Base-by-base conservation (phyloP, 2,888 invertebrate genomes). In the Orgyia antiqua region DNA sequence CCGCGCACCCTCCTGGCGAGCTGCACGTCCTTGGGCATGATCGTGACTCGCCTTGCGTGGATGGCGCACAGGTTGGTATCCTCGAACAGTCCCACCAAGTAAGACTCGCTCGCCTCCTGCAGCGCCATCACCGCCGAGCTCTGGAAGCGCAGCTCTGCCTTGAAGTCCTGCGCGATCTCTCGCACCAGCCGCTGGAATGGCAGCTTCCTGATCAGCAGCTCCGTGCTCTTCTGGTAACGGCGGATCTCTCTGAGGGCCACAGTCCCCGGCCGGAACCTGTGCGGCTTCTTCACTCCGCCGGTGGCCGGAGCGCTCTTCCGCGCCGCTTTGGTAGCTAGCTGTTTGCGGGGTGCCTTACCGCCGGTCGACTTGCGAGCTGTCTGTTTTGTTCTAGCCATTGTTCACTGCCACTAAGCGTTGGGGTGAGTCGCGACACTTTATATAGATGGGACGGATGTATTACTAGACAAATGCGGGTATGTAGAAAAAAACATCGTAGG, bases 1-100 rank as follows among this genome's bases (percentile, higher is more conserved):
- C 82, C 82, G 1, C 79, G 57, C 0, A 82, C 70, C 26, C 82
- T 42, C 19, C 82, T 46, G 2, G 82, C 80, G 9, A 80, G 31
- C 42, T 80, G 80, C 0, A 79, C 67, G 38, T 79, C 79, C 19
- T 77, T 79, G 0, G 80, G 82, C 80, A 82, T 80, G 0, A 80
- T 79, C 0, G 80, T 83, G 0, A 83, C 79, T 2, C 82, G 45
- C 24, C 73, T 80, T 0, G 78, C 93, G 55, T 94, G 93, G 47
- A 94, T 93, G 19, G 93, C 93, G 66, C 93, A 93, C 52, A 94
- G 72, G 64, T 94, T 94, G 13, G 93, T 94, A 55, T 93, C 92
- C 63, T 93, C 92, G 58, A 92, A 93, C 1, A 93, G 71, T 6
- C 92, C 91, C 8, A 92, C 91, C 13, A 92, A 61, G 53, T 92